Evolutionary conservation across 1,140 invertebrate species (phyloP).

Genomic region (Anastatus disparis): DNA sequence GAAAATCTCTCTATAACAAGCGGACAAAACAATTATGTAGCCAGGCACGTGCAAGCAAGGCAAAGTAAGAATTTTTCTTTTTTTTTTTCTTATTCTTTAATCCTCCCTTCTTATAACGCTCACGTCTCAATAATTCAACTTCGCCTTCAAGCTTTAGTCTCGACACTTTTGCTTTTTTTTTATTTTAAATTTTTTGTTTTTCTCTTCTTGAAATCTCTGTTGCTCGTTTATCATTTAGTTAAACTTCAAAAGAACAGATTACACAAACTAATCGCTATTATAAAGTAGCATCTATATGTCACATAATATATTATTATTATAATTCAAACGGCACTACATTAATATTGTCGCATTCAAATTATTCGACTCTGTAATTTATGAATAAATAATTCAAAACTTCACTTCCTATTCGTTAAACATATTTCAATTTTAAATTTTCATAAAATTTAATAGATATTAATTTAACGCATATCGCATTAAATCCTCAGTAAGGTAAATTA

Average conservation of each 20-base stretch:
- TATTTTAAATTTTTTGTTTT: neutral
- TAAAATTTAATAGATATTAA: too few relatives aligned
- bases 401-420: too few relatives aligned
- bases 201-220: neutral
- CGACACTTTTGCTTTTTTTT: neutral
- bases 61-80: too few relatives aligned
- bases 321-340: neutral
- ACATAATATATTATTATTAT: neutral
- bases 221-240: neutral
- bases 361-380: too few relatives aligned
- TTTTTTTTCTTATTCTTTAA: too few relatives aligned
- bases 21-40: constrained; percentile 31
- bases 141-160: neutral
- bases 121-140: constrained; percentile 18
- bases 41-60: too few relatives aligned
- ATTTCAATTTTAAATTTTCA: too few relatives aligned
- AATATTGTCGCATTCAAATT: too few relatives aligned
- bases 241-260: neutral
- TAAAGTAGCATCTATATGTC: too few relatives aligned
- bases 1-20: constrained; percentile 13
- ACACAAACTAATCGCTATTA: neutral
- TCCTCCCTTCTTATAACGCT: neutral
- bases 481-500: too few relatives aligned
- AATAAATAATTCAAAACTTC: too few relatives aligned
- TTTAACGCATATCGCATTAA: too few relatives aligned